Conservation (phyloP, 2,797 vertebrate species). For the Epinephelus coioides region DNA sequence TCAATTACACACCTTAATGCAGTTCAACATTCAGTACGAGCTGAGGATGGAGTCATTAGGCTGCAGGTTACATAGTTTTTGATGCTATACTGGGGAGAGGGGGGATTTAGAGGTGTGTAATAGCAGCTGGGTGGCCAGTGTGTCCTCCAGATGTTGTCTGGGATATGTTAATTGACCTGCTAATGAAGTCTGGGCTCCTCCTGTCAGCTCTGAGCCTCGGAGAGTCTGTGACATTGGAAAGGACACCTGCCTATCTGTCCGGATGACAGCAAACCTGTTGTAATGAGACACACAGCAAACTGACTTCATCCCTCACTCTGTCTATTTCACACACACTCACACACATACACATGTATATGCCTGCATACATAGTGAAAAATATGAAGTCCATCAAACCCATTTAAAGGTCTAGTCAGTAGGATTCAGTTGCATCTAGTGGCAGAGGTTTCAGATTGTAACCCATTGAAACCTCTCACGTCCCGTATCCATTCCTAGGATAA, state of each 20-base stretch:
- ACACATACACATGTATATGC: not conserved
- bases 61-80: constrained; percentile 31
- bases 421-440: too few species aligned
- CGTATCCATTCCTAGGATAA: too few species aligned
- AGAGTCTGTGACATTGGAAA: constrained; percentile 64
- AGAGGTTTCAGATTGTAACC: too few species aligned
- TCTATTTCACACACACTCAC: not conserved
- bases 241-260: constrained; percentile 64
- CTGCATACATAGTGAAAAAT: not conserved
- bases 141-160: constrained; percentile 77
- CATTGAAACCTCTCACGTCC: too few species aligned
- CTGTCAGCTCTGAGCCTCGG: constrained; percentile 45
- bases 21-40: constrained; percentile 27
- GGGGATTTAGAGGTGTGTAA: constrained; percentile 42
- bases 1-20: constrained; percentile 36
- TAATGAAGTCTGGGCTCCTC: constrained; percentile 68
- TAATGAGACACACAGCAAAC: constrained; percentile 2
- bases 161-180: constrained; percentile 69
- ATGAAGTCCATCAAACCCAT: too few species aligned
- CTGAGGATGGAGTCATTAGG: constrained; percentile 25
- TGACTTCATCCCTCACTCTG: not conserved
- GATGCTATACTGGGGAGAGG: constrained; percentile 38
- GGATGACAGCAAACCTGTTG: constrained; percentile 33
- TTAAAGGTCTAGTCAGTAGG: too few species aligned
- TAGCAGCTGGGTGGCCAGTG: constrained; percentile 50